phyloP scores from a whole-genome alignment of 2,888 invertebrate genomes.

The Euproctis similis region DNA sequence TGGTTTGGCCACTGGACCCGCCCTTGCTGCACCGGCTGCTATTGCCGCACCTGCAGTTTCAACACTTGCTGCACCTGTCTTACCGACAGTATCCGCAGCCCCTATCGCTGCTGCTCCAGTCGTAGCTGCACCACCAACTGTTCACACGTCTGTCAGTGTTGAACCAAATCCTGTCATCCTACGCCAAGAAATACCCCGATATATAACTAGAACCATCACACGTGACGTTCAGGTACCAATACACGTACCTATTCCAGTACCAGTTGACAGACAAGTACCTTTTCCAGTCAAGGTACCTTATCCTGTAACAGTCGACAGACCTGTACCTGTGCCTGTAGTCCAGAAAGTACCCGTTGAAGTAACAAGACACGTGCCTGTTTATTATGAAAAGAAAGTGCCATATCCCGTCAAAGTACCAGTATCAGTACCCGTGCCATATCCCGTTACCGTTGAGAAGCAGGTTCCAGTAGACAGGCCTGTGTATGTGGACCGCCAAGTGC shows the following conservation, averaged over 20 bases:
- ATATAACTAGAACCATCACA: slow-evolving; percentile 63
- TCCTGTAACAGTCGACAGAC: slow-evolving; percentile 70
- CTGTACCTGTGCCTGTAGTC: slow-evolving; percentile 70
- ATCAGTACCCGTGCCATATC: slow-evolving; percentile 75
- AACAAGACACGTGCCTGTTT: slow-evolving; percentile 64
- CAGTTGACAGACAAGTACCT: slow-evolving; percentile 63
- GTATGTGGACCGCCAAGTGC: slow-evolving; percentile 71
- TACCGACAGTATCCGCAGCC: slow-evolving; percentile 22
- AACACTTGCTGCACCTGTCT: slow-evolving; percentile 25
- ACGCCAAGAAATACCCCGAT: slow-evolving; percentile 62
- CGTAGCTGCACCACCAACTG: slow-evolving; percentile 34
- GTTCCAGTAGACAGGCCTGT: slow-evolving; percentile 77
- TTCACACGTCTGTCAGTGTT: slow-evolving; percentile 54
- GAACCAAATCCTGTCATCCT: slow-evolving; percentile 64
- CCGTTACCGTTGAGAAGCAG: slow-evolving; percentile 74
- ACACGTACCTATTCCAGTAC: slow-evolving; percentile 68
- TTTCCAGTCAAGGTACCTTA: slow-evolving; percentile 70
- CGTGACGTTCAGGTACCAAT: slow-evolving; percentile 61
- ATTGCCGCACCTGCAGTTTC: slow-evolving; percentile 8
- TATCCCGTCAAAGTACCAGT: slow-evolving; percentile 72
- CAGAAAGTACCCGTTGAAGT: slow-evolving; percentile 71
- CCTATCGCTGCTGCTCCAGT: slow-evolving; percentile 24
- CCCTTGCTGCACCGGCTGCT: slow-evolving; percentile 6
- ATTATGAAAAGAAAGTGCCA: slow-evolving; percentile 65
- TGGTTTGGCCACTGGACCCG: slow-evolving; percentile 22